Evolutionary conservation across 2,797 vertebrate species (phyloP).

Genomic region (Crocodylus rhombifer): DNA sequence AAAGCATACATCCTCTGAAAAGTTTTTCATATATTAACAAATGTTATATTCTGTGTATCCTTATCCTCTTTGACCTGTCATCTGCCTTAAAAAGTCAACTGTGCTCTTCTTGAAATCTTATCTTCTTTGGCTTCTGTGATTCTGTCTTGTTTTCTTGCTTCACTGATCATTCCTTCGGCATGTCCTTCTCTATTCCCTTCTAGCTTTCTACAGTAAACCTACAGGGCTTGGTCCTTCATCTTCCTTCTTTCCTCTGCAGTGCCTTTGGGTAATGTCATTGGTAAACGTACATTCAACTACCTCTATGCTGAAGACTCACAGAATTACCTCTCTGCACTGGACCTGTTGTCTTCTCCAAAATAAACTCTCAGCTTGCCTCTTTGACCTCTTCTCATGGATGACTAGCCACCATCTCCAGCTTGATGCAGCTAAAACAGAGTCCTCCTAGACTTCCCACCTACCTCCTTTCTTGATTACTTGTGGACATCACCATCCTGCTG

Average conservation of each 20-base stretch:
- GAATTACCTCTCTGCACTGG: background rate
- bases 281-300: background rate
- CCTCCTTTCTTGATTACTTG: no score
- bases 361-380: no score
- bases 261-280: background rate
- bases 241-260: background rate
- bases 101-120: background rate
- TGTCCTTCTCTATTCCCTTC: background rate
- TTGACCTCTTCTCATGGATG: background rate
- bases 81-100: background rate
- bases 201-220: background rate
- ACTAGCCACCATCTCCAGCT: background rate
- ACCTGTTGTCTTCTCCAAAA: no score
- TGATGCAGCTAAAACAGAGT: background rate
- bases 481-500: no score
- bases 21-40: background rate
- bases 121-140: background rate
- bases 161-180: background rate
- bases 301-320: no score
- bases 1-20: background rate
- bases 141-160: background rate
- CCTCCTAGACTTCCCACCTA: background rate
- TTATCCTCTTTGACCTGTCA: rapidly evolving
- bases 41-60: no score
- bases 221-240: no score